Evolutionary conservation across 1,140 invertebrate species (phyloP).

Genomic region (Phymastichus coffea): DNA sequence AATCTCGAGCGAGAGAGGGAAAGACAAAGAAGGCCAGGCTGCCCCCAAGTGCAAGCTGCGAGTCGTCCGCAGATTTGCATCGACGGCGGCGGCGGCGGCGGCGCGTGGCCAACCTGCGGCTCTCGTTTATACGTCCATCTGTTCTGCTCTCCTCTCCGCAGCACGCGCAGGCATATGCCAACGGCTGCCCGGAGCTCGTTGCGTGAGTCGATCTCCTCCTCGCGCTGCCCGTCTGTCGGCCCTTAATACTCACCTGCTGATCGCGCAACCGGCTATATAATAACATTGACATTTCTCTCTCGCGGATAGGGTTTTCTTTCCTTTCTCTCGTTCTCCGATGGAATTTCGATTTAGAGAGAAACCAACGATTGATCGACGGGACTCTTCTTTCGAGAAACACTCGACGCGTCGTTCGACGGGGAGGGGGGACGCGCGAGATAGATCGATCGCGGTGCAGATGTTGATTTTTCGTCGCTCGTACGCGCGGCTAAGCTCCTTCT

Average conservation of each 20-base stretch:
- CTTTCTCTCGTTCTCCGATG: too few relatives aligned
- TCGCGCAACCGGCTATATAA: slow-evolving; percentile 22
- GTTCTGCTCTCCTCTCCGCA: neutral
- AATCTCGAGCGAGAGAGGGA: neutral
- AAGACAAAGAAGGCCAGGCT: slow-evolving; percentile 26
- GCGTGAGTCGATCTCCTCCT: too few relatives aligned
- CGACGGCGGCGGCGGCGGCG: neutral
- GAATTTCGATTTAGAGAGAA: too few relatives aligned
- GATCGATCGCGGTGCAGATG: too few relatives aligned
- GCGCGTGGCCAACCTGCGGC: too few relatives aligned
- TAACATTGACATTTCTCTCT: slow-evolving; percentile 15
- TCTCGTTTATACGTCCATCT: neutral
- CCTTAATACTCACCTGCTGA: slow-evolving; percentile 43
- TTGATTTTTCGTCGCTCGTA: too few relatives aligned
- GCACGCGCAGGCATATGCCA: neutral
- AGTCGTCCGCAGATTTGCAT: neutral
- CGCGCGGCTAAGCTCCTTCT: too few relatives aligned
- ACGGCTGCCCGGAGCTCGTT: neutral
- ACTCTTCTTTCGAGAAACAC: neutral
- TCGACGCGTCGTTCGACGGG: too few relatives aligned
- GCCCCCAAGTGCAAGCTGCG: neutral
- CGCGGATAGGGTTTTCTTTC: too few relatives aligned
- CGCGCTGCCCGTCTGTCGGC: slow-evolving; percentile 47
- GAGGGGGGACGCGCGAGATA: too few relatives aligned
- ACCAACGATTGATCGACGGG: neutral